Conservation (phyloP, 2,888 invertebrate genomes). For the Arctia plantaginis region DNA sequence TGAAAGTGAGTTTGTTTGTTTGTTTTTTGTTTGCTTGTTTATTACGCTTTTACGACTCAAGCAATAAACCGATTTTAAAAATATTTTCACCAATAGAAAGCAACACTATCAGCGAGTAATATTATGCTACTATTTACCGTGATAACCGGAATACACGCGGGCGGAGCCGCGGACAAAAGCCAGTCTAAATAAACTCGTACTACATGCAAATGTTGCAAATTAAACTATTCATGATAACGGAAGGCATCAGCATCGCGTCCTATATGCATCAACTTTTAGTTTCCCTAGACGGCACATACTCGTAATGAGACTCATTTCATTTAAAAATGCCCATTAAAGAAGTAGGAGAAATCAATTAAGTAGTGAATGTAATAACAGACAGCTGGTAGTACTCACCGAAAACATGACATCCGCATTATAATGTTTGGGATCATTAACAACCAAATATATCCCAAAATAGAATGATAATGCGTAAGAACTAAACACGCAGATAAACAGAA, state of each 20-base stretch:
- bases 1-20: too few relatives aligned
- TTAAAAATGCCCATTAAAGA: neutral
- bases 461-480: constrained; percentile 91
- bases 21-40: too few relatives aligned
- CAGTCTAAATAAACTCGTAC: too few relatives aligned
- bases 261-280: neutral
- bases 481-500: constrained; percentile 91
- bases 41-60: too few relatives aligned
- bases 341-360: neutral
- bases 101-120: too few relatives aligned
- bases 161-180: too few relatives aligned
- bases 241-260: neutral
- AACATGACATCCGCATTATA: constrained; percentile 89
- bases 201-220: neutral
- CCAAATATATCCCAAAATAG: constrained; percentile 91
- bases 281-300: neutral
- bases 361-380: neutral
- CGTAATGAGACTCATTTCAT: neutral
- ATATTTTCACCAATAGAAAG: too few relatives aligned
- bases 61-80: too few relatives aligned
- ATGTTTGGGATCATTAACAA: constrained; percentile 85
- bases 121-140: too few relatives aligned
- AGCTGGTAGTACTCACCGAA: constrained; percentile 80
- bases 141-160: too few relatives aligned
- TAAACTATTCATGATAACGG: neutral